Evolutionary conservation across 2,797 vertebrate species (phyloP).

Genomic region (Sebastes matsubarae): DNA sequence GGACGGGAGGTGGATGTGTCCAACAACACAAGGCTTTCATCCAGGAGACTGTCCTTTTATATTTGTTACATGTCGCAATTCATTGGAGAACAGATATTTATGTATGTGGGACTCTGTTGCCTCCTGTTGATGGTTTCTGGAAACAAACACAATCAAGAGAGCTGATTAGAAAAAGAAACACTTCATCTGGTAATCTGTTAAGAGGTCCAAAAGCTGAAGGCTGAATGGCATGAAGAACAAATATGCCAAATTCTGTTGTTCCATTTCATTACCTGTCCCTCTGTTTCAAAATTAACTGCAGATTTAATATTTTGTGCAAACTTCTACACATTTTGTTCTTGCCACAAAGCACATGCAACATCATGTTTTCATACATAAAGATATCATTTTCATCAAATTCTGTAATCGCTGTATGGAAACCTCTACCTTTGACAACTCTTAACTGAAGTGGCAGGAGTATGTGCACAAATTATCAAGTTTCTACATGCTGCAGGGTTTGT

Average conservation of each 20-base stretch:
- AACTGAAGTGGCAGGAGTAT: not conserved
- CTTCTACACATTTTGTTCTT: not conserved
- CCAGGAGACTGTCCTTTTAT: too few species aligned
- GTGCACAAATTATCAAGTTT: not conserved
- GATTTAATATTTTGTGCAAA: not conserved
- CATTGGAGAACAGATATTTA: not conserved
- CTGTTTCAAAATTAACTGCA: not conserved
- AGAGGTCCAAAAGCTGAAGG: not conserved
- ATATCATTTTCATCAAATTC: not conserved
- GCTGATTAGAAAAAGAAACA: not conserved
- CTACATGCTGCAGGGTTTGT: not conserved
- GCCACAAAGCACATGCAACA: not conserved
- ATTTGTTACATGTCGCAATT: not conserved
- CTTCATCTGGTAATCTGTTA: not conserved
- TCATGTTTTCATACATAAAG: not conserved
- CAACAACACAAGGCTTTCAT: too few species aligned
- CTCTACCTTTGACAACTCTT: not conserved
- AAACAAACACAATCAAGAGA: not conserved
- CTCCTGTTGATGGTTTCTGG: slow-evolving; percentile 35
- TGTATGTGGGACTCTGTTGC: slow-evolving; percentile 29
- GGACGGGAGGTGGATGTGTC: too few species aligned
- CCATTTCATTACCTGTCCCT: not conserved
- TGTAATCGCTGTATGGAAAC: not conserved
- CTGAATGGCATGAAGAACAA: not conserved
- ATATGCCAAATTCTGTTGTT: not conserved